Conservation (phyloP, 2,113 vertebrate genomes). For the Pitta sordida region DNA sequence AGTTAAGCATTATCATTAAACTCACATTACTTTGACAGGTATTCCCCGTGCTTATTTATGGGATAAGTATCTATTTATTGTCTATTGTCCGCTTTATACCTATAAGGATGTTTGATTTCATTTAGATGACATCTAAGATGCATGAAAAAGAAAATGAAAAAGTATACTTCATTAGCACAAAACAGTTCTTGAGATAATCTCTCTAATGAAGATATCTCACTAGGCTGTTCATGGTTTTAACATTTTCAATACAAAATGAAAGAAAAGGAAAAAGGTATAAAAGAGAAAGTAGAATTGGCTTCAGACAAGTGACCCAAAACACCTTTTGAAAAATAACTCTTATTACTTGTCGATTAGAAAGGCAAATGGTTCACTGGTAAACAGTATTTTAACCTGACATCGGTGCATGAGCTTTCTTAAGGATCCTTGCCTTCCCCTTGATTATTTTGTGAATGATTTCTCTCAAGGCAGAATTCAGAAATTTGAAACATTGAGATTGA, state of each 20-base stretch:
- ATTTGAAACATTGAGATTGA: not conserved
- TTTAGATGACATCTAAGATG: not conserved
- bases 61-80: not conserved
- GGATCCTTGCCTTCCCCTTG: not conserved
- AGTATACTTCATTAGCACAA: not conserved
- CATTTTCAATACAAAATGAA: not conserved
- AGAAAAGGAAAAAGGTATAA: not conserved
- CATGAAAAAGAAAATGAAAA: not conserved
- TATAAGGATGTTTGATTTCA: not conserved
- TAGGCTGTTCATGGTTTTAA: not conserved
- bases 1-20: slow-evolving; percentile 10
- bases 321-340: not conserved
- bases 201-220: not conserved
- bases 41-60: not conserved
- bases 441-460: not conserved
- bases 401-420: not conserved
- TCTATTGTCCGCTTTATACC: not conserved
- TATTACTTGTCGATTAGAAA: not conserved
- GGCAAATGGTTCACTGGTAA: not conserved
- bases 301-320: not conserved
- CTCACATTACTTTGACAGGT: not conserved
- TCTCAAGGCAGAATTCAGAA: not conserved
- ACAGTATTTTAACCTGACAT: not conserved
- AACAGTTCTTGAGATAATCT: not conserved
- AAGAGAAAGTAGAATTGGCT: not conserved